Percentiles rank a stretch among this genome's conserved stretches.
These are phyloP conservation scores for Anoura caudifer DNA, from an alignment of 2,113 vertebrate genomes.

Conservation along the genomic window DNA sequence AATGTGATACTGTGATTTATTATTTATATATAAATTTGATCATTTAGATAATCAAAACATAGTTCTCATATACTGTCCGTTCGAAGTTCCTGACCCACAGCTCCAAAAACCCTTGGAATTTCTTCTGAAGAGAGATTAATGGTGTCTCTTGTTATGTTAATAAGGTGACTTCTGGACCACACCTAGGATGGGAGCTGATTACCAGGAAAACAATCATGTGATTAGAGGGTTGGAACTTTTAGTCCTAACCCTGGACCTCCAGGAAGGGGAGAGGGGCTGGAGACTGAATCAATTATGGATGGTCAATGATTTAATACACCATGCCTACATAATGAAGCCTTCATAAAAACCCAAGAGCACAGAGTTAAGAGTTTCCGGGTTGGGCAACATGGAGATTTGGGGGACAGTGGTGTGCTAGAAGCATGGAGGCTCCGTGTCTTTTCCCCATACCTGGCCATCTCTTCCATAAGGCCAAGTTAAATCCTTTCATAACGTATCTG, in stretches of 20 bases:
- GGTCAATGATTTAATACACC: background rate
- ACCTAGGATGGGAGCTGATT: background rate
- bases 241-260: no score
- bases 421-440: background rate
- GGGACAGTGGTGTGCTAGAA: background rate
- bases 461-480: background rate
- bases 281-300: background rate
- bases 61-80: background rate
- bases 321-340: background rate
- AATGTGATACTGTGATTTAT: background rate
- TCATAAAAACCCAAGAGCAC: background rate
- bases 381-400: background rate
- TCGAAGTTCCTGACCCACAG: background rate
- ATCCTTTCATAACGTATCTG: background rate
- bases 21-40: background rate
- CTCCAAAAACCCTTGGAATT: background rate
- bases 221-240: no score
- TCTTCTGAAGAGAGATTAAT: background rate
- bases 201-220: background rate
- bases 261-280: no score
- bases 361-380: background rate
- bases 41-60: background rate
- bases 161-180: background rate
- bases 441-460: background rate
- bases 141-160: background rate